A percentile compares a stretch with the other conserved stretches of the same genome.
These are phyloP conservation scores for Andrena chrysosceles DNA, from an alignment of 2,888 invertebrate genomes.

Conservation along the genomic window DNA sequence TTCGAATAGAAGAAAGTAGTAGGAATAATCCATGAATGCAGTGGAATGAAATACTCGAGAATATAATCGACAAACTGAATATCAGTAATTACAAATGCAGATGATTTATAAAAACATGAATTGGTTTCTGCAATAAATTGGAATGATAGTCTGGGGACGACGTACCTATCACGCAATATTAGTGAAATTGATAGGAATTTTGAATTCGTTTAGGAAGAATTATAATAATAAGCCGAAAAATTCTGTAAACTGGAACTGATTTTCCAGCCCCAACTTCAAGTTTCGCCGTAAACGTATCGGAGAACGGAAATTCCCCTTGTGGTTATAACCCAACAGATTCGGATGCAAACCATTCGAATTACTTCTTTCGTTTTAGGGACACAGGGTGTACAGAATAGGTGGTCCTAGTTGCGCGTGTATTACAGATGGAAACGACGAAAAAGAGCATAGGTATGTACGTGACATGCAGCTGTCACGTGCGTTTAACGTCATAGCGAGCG, in stretches of 20 bases:
- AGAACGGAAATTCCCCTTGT: conserved; percentile 9
- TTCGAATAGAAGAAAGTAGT: too few relatives aligned
- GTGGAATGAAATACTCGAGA: too few relatives aligned
- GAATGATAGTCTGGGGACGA: too few relatives aligned
- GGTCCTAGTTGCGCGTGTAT: conserved; percentile 11
- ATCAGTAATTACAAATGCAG: too few relatives aligned
- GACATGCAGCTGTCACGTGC: conserved; percentile 65
- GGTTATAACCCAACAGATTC: conserved; percentile 38
- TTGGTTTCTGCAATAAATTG: too few relatives aligned
- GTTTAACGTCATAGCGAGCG: conserved; percentile 53
- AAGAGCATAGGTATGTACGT: conserved; percentile 43
- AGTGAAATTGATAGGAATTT: background rate
- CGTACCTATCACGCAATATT: too few relatives aligned
- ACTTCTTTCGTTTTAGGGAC: conserved; percentile 5
- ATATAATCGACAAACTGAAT: too few relatives aligned
- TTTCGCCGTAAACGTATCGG: conserved; percentile 4
- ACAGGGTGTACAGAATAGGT: background rate
- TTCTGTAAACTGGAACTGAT: background rate
- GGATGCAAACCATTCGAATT: conserved; percentile 36
- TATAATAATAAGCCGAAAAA: background rate
- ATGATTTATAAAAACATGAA: too few relatives aligned
- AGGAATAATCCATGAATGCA: too few relatives aligned
- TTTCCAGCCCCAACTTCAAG: background rate
- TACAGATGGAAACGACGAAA: conserved; percentile 47
- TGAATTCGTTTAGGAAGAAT: background rate